phyloP scores from a whole-genome alignment of 2,113 vertebrate genomes.

The Amblyopsis rosae region DNA sequence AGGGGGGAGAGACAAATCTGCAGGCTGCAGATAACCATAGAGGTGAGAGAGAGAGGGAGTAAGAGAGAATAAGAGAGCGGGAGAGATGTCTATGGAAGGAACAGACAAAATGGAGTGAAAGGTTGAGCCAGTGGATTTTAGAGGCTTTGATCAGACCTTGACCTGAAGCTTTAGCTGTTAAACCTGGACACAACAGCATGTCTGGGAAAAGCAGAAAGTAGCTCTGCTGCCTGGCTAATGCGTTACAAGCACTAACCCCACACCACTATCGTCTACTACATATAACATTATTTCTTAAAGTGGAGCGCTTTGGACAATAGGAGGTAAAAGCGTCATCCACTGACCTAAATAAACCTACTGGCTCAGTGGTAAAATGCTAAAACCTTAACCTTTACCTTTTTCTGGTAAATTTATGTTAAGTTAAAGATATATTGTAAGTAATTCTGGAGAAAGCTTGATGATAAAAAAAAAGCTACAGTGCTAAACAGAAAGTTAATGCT shows the following conservation, averaged over 20 bases:
- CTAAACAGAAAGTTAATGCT: too few species aligned
- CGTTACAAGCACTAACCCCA: not conserved
- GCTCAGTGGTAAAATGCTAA: too few species aligned
- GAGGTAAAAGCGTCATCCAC: too few species aligned
- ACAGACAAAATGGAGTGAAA: conserved; percentile 1
- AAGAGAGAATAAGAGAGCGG: conserved; percentile 17
- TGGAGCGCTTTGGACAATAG: too few species aligned
- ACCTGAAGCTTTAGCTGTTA: conserved; percentile 27
- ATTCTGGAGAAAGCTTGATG: too few species aligned
- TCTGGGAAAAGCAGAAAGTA: conserved; percentile 10
- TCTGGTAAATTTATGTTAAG: too few species aligned
- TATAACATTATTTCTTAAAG: too few species aligned
- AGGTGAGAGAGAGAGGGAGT: conserved; percentile 32
- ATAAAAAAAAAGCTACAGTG: too few species aligned
- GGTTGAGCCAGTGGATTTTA: conserved; percentile 29
- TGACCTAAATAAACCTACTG: too few species aligned
- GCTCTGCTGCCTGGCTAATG: not conserved
- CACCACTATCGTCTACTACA: not conserved
- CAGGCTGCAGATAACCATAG: conserved; percentile 52
- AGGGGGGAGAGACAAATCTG: conserved; percentile 43
- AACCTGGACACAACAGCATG: conserved; percentile 25
- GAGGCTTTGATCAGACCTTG: conserved; percentile 35
- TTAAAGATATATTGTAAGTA: too few species aligned
- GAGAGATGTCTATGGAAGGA: conserved; percentile 7
- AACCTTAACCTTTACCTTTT: too few species aligned